phyloP scores from a whole-genome alignment of 2,113 vertebrate genomes.

The Cyprinodon brontotheroides region DNA sequence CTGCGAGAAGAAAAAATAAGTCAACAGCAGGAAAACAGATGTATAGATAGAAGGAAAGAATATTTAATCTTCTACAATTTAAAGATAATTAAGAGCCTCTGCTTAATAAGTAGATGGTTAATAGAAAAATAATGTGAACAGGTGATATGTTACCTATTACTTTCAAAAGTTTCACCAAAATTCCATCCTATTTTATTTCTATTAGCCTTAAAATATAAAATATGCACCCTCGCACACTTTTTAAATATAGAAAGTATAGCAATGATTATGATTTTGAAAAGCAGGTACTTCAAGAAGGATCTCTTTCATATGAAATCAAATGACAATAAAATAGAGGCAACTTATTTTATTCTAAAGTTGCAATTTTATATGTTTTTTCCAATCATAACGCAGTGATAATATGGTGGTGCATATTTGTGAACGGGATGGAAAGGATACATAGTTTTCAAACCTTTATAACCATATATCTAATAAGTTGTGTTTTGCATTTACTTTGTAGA shows the following conservation, averaged over 20 bases:
- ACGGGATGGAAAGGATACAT: too few species aligned
- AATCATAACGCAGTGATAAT: too few species aligned
- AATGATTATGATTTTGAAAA: background rate
- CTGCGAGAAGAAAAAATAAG: conserved; percentile 68
- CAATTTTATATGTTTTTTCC: too few species aligned
- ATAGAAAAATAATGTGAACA: background rate
- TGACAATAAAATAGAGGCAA: too few species aligned
- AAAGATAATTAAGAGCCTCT: background rate
- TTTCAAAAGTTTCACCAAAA: too few species aligned
- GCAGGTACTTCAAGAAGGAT: background rate
- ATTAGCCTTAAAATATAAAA: background rate
- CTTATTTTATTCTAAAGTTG: too few species aligned
- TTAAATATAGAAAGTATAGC: background rate
- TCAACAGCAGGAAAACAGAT: background rate
- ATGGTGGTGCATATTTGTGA: too few species aligned
- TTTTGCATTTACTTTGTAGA: too few species aligned
- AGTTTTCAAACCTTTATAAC: too few species aligned
- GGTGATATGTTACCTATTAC: too few species aligned
- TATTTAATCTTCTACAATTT: background rate
- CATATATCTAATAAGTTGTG: too few species aligned
- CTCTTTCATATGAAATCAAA: background rate
- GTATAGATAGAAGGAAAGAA: background rate
- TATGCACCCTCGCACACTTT: background rate
- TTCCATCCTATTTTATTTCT: background rate
- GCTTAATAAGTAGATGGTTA: background rate